Conservation (phyloP, 2,888 invertebrate species). For the Drosophila kambysellisi region DNA sequence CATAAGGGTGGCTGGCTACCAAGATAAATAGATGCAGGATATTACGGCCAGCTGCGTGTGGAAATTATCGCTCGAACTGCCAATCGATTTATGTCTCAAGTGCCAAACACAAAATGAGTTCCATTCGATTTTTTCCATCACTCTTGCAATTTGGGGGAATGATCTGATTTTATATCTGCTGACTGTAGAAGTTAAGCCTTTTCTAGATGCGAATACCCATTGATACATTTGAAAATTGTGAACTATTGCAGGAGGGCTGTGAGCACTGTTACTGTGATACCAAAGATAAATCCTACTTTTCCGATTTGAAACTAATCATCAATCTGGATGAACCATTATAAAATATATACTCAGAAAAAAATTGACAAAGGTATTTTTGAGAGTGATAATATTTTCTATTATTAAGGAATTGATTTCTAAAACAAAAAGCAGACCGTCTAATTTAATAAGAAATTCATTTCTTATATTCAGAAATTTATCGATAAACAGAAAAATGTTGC, state of each 20-base stretch:
- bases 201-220: background rate
- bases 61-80: slow-evolving; percentile 65
- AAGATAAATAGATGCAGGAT: slow-evolving; percentile 80
- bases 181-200: background rate
- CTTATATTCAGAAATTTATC: background rate
- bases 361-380: too few relatives aligned
- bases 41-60: slow-evolving; percentile 65
- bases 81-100: slow-evolving; percentile 73
- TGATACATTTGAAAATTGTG: background rate
- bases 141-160: slow-evolving; percentile 19
- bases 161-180: slow-evolving; percentile 14
- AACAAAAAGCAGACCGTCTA: background rate
- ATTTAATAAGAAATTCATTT: background rate
- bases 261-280: background rate
- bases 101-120: slow-evolving; percentile 54
- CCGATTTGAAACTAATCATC: background rate
- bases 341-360: background rate
- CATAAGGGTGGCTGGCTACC: slow-evolving; percentile 41
- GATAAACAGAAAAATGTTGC: background rate
- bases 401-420: background rate
- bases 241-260: background rate
- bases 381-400: background rate
- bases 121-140: slow-evolving; percentile 17
- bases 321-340: background rate
- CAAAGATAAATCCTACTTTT: background rate